Base-by-base conservation (phyloP, 92 coral and sea anemone species). In the Umimayanthus kanabou region DNA sequence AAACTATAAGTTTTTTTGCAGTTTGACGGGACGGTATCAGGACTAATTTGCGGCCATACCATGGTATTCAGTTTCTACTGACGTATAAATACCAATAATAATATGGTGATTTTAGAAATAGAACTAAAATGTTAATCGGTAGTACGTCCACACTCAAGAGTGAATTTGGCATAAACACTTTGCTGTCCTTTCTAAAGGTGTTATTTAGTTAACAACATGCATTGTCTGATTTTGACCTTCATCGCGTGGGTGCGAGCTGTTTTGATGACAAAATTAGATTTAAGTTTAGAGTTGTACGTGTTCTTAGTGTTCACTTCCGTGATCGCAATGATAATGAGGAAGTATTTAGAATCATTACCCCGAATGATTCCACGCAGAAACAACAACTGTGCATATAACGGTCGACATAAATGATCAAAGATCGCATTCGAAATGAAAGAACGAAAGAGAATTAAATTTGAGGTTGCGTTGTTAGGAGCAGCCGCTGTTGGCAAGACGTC, bases 401-500 rank as follows among this genome's bases (percentile, higher is more conserved):
- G 80, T 85, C 55, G 18, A 33, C 25, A 42, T 47, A 77, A 45
- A 43, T n/a, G 37, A 77, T 25, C 49, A 18, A 55, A 40, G 25
- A 30, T 70, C 39, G 49, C 67, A 65, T 42, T n/a, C 82, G 80
- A 66, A 64, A 93, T 90, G 93, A 92, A 81, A 49, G 88, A 85
- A 26, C 78, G 73, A 64, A 80, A 39, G 28, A 85, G 88, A 47
- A 89, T 88, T 30, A 91, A 85, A 57, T 88, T 92, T 79, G 98
- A 95, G 73, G 90, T 97, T 20, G 98, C 91, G 23, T 73, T 95
- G 76, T 95, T 97, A 77, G 99, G 99, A 76, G 98, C 97, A 25
- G 99, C 95, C n/a, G 93, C 93, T 43, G 99, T 97, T 66, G 99
- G 99, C 6, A 97, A 97, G 79, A 92, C 97, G 6, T 95, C 98